A percentile compares a stretch with the other conserved stretches of the same genome.
Evolutionary conservation across 2,888 invertebrate genomes (phyloP).

Genomic region (Polymixis lichenea): DNA sequence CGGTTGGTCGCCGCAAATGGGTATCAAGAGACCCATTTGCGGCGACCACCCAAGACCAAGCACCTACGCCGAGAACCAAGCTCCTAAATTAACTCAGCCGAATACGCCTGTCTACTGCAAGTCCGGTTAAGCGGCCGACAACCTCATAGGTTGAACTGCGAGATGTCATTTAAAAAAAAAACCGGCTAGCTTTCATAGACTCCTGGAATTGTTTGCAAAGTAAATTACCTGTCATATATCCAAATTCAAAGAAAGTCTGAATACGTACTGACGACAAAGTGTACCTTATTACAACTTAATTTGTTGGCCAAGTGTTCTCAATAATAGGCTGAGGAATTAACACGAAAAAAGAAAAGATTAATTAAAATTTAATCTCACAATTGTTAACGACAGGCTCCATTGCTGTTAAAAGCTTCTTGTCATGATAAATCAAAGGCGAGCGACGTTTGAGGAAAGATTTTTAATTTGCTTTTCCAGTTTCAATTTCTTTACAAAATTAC

Average conservation of each 20-base stretch:
- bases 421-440: constrained; percentile 16
- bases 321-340: constrained; percentile 14
- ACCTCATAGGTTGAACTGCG: too few relatives aligned
- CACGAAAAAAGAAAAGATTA: constrained; percentile 3
- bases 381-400: background rate
- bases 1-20: too few relatives aligned
- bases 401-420: constrained; percentile 24
- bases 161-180: too few relatives aligned
- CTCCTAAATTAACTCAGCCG: background rate
- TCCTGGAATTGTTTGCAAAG: background rate
- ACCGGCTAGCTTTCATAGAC: background rate
- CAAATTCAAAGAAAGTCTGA: background rate
- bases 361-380: constrained; percentile 19
- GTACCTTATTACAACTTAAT: background rate
- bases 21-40: too few relatives aligned
- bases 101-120: too few relatives aligned
- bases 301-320: background rate
- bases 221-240: background rate
- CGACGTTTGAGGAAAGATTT: constrained; percentile 26
- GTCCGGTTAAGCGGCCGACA: too few relatives aligned
- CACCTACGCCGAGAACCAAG: too few relatives aligned
- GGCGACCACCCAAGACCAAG: too few relatives aligned
- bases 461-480: constrained; percentile 14
- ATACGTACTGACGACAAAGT: background rate
- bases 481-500: background rate